Evolutionary conservation across 1,140 invertebrate genomes (phyloP).

Genomic region (Bathynomus jamesi): DNA sequence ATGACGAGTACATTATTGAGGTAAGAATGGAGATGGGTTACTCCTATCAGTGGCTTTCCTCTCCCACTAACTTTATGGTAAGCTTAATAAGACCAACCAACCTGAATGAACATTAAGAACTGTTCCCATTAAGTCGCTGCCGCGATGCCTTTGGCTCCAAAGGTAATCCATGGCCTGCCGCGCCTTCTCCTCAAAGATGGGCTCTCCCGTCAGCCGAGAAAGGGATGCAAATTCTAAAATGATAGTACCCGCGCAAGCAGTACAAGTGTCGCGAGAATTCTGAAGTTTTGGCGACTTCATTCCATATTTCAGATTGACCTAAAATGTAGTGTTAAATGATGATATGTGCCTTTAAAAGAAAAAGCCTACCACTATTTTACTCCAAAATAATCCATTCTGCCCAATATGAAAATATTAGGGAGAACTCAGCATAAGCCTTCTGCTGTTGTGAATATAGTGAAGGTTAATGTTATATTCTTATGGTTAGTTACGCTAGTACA

Average conservation of each 20-base stretch:
- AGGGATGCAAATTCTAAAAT: slow-evolving; percentile 94
- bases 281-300: slow-evolving; percentile 62
- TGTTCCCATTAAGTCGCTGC: slow-evolving; percentile 86
- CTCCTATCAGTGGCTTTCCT: too few relatives aligned
- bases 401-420: too few relatives aligned
- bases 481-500: too few relatives aligned
- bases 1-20: too few relatives aligned
- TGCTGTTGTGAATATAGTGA: too few relatives aligned
- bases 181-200: slow-evolving; percentile 78
- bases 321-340: slow-evolving; percentile 37
- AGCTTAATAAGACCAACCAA: too few relatives aligned
- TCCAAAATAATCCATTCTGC: too few relatives aligned
- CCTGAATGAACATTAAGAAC: slow-evolving; percentile 78
- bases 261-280: slow-evolving; percentile 59
- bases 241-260: slow-evolving; percentile 97
- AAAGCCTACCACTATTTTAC: neutral
- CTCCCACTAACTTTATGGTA: too few relatives aligned
- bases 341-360: neutral
- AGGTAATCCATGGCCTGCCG: slow-evolving; percentile 93
- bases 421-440: too few relatives aligned
- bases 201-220: slow-evolving; percentile 82
- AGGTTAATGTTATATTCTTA: too few relatives aligned
- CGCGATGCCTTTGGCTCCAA: slow-evolving; percentile 86
- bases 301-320: slow-evolving; percentile 85
- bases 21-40: too few relatives aligned